phyloP scores from a whole-genome alignment of 2,797 vertebrate genomes.

The Pseudopleuronectes americanus region DNA sequence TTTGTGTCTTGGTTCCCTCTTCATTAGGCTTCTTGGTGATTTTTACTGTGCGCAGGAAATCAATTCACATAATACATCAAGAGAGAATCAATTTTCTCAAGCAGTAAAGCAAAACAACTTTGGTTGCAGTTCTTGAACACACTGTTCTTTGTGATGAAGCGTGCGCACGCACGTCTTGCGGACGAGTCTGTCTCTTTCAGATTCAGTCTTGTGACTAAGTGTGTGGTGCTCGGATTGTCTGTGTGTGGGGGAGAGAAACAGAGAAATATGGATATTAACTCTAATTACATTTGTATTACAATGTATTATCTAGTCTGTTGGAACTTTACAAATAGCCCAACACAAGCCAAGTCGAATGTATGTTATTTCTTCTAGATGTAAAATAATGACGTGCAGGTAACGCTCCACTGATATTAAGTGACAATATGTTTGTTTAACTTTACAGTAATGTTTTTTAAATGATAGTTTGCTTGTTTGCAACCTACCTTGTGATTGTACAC shows the following conservation, averaged over 20 bases:
- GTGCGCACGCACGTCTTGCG: constrained; percentile 10
- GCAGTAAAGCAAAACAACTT: constrained; percentile 46
- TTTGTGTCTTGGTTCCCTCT: constrained; percentile 38
- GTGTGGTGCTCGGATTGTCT: constrained; percentile 18
- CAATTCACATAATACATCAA: constrained; percentile 52
- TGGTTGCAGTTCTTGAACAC: constrained; percentile 42
- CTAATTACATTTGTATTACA: neutral
- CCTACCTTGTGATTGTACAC: no score
- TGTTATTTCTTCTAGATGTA: neutral
- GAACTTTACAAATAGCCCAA: neutral
- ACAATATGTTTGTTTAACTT: no score
- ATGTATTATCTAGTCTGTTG: constrained; percentile 7
- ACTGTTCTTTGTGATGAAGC: constrained; percentile 47
- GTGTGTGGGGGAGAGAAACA: neutral
- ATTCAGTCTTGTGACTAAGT: constrained; percentile 59
- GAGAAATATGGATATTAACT: neutral
- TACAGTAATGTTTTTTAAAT: no score
- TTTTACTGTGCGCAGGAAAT: constrained; percentile 59
- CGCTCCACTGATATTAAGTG: no score
- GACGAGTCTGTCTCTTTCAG: constrained; percentile 32
- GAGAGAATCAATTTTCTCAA: constrained; percentile 52
- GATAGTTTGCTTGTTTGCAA: no score
- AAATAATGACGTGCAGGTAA: no score
- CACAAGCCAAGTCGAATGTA: neutral
- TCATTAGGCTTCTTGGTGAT: constrained; percentile 57